Percentiles rank a stretch among this genome's conserved stretches.
These are phyloP conservation scores for Camponotus pennsylvanicus DNA, from an alignment of 1,140 invertebrate species.

Conservation along the genomic window DNA sequence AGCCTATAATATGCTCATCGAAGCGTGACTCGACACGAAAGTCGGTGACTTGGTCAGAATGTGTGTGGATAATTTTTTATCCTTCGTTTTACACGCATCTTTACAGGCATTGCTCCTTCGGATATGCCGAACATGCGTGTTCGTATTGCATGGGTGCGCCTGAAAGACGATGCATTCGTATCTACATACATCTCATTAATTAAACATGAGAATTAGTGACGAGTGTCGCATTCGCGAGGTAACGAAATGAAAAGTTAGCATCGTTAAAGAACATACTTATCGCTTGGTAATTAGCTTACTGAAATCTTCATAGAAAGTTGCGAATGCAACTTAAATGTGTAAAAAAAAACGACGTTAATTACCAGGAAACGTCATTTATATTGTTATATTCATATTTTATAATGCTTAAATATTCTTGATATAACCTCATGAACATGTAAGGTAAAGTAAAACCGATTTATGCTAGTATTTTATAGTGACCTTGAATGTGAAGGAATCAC, in stretches of 20 bases:
- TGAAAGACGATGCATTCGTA: slow-evolving; percentile 62
- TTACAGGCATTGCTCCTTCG: slow-evolving; percentile 42
- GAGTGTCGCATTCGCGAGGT: slow-evolving; percentile 53
- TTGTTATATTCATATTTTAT: background rate
- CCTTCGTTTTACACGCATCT: slow-evolving; percentile 58
- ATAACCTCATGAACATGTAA: background rate
- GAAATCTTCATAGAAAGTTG: slow-evolving; percentile 33
- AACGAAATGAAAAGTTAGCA: slow-evolving; percentile 74
- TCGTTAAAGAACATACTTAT: slow-evolving; percentile 68
- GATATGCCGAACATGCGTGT: slow-evolving; percentile 20
- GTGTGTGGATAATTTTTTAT: slow-evolving; percentile 68
- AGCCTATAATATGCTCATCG: slow-evolving; percentile 76
- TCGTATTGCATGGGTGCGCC: slow-evolving; percentile 56
- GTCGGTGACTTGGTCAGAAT: slow-evolving; percentile 63
- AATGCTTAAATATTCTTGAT: slow-evolving; percentile 16
- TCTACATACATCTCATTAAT: slow-evolving; percentile 70
- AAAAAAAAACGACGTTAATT: slow-evolving; percentile 25
- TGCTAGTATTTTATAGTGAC: slow-evolving; percentile 13
- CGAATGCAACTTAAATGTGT: background rate
- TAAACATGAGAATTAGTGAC: slow-evolving; percentile 69
- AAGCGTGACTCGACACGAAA: slow-evolving; percentile 73
- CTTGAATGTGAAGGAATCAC: slow-evolving; percentile 14
- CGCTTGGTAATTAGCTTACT: slow-evolving; percentile 64
- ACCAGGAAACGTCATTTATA: slow-evolving; percentile 11
- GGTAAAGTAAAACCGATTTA: slow-evolving; percentile 18